Conservation (phyloP, 1,140 invertebrate genomes). For the Phymorhynchus buccinoides region DNA sequence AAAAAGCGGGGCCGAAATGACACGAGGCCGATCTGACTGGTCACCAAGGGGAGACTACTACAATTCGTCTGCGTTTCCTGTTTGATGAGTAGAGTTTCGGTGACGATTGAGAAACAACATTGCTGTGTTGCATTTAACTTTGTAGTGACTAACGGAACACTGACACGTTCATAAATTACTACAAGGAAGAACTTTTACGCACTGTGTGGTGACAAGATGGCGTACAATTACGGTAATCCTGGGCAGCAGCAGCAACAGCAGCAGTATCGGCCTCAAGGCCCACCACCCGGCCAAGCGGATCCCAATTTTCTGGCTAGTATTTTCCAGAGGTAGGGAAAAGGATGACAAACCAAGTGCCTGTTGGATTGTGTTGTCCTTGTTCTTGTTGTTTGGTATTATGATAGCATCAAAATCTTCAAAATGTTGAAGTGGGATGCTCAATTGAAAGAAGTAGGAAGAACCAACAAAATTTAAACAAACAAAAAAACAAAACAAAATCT, state of each 20-base stretch:
- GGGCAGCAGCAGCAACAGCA: conserved; percentile 17
- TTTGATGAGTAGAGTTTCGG: background rate
- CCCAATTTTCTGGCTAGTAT: conserved; percentile 44
- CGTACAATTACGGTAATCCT: conserved; percentile 39
- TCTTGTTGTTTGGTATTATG: too few relatives aligned
- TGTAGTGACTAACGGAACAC: background rate
- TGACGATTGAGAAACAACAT: background rate
- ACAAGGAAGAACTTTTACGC: background rate
- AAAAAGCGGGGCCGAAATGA: too few relatives aligned
- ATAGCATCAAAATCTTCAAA: too few relatives aligned
- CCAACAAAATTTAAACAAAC: too few relatives aligned
- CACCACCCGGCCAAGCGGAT: conserved; percentile 30
- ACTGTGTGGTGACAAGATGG: conserved; percentile 29
- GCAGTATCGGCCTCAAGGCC: conserved; percentile 12
- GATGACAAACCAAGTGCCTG: background rate
- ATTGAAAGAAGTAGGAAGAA: too few relatives aligned
- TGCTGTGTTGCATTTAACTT: background rate
- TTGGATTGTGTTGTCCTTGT: conserved; percentile 5
- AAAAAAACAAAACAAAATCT: too few relatives aligned
- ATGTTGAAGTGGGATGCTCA: too few relatives aligned
- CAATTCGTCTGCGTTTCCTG: background rate
- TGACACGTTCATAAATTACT: background rate
- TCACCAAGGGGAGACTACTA: background rate
- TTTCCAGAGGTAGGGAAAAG: conserved; percentile 41
- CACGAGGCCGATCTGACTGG: too few relatives aligned